phyloP scores from a whole-genome alignment of 2,797 vertebrate species.

The Apogon hyalosoma region DNA sequence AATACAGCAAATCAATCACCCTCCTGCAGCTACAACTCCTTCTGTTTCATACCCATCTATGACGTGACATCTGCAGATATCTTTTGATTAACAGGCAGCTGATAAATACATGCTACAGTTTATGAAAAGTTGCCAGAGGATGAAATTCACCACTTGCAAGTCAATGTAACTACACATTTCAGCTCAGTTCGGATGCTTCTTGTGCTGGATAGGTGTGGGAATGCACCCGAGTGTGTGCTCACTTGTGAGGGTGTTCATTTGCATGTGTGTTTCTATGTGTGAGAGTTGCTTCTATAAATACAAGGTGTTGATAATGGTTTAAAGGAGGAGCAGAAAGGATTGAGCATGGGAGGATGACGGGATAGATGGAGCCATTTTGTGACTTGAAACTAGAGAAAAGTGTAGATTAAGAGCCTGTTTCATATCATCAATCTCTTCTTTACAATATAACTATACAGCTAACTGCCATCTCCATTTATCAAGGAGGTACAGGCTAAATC shows the following conservation, averaged over 20 bases:
- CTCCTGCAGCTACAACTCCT: constrained; percentile 55
- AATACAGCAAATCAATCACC: constrained; percentile 67
- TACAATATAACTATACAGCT: constrained; percentile 57
- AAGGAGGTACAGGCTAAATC: constrained; percentile 55
- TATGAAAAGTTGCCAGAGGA: constrained; percentile 39
- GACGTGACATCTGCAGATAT: constrained; percentile 52
- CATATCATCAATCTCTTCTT: constrained; percentile 63
- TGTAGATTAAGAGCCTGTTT: constrained; percentile 46
- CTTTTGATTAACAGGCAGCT: constrained; percentile 66
- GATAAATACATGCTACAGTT: constrained; percentile 51
- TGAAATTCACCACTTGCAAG: constrained; percentile 14
- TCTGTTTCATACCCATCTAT: constrained; percentile 54
- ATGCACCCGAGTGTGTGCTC: constrained; percentile 32
- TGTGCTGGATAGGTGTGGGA: constrained; percentile 28
- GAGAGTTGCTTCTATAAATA: constrained; percentile 78
- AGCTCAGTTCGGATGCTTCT: constrained; percentile 10
- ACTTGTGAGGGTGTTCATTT: constrained; percentile 57
- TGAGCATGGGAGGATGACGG: constrained; percentile 30
- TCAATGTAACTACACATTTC: not conserved
- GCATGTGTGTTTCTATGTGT: constrained; percentile 66
- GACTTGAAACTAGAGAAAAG: constrained; percentile 32
- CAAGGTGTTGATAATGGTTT: constrained; percentile 74
- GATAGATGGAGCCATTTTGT: constrained; percentile 42
- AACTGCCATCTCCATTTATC: constrained; percentile 56
- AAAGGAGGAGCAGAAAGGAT: constrained; percentile 38